Evolutionary conservation across 2,113 vertebrate species (phyloP).

Genomic region (Laterallus jamaicensis): DNA sequence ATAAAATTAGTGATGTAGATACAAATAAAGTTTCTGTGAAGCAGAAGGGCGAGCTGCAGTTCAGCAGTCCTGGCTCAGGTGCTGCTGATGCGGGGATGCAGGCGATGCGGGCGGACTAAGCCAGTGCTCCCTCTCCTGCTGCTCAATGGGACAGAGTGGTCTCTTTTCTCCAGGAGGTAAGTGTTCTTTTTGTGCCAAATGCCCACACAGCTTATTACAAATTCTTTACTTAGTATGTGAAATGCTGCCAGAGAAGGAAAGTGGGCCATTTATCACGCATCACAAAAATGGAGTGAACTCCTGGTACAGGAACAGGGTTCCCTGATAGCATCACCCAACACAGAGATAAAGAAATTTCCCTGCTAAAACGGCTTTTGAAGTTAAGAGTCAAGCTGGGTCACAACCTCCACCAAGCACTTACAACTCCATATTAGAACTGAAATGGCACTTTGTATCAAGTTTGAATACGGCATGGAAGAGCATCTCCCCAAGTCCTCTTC

Average conservation of each 20-base stretch:
- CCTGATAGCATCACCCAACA: not conserved
- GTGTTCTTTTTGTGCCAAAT: not conserved
- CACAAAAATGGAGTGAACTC: not conserved
- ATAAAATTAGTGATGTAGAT: constrained; percentile 45
- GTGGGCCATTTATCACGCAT: not conserved
- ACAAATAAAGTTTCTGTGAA: constrained; percentile 44
- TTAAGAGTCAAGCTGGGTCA: not conserved
- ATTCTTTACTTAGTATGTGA: not conserved
- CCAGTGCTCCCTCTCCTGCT: not conserved
- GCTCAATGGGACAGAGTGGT: not conserved
- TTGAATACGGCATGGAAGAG: not conserved
- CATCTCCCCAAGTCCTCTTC: not conserved
- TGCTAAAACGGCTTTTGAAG: not conserved
- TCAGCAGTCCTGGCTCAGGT: constrained; percentile 26
- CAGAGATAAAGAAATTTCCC: not conserved
- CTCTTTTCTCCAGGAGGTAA: not conserved
- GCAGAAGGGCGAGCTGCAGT: not conserved
- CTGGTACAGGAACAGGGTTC: not conserved
- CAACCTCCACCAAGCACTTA: not conserved
- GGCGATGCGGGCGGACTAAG: not conserved
- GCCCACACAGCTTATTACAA: not conserved
- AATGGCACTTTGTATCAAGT: not conserved
- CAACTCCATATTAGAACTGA: not conserved
- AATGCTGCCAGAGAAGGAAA: not conserved
- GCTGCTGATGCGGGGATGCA: not conserved